Base-by-base conservation (phyloP, 2,113 vertebrate genomes). In the Leiothrix lutea region DNA sequence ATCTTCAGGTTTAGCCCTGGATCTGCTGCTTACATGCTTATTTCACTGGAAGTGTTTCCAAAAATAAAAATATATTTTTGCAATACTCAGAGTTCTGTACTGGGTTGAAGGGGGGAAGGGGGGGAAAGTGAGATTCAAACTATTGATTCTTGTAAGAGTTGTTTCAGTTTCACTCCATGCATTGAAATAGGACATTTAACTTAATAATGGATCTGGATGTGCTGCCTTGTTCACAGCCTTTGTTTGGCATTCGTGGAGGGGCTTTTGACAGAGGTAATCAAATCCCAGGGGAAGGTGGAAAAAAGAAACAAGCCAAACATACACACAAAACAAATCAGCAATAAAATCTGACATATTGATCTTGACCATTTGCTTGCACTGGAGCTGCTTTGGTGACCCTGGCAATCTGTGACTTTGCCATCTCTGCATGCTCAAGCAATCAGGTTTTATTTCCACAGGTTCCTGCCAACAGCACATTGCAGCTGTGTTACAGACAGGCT, bases 221-320 rank as follows among this genome's bases (percentile, higher is more conserved):
- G 5, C 40, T 45, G 5, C 24, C 29, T 35, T 64, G 19, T 40
- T 50, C 2, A 1, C 40, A 67, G 19, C 44, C 67, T 45, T 73
- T 12, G 26, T 48, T 42, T 78, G 28, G 25, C n/a, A 20, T 9
- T 42, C 56, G 6, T 51, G 12, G 47, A 9, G 33, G 24, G 8
- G 18, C 42, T 77, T 78, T 82, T 48, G 25, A 24, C 23, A 62
- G 31, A 61, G 4, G 6, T 22, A 44, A 15, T 29, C 20, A 70
- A 29, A 65, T 54, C 11, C 38, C 4, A 3, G 21, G 22, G 29
- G 20, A 45, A 47, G 42, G 1, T 5, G 3, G 1, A 2, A 36
- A 88, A 47, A 66, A 48, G 24, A 48, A 47, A 11, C 26, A 8
- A 36, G 35, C 2, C 21, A 70, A 26, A 65, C 5, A 45, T 5